These are phyloP conservation scores for Drosophila subsilvestris DNA, from an alignment of 2,888 invertebrate genomes.

Conservation along the genomic window DNA sequence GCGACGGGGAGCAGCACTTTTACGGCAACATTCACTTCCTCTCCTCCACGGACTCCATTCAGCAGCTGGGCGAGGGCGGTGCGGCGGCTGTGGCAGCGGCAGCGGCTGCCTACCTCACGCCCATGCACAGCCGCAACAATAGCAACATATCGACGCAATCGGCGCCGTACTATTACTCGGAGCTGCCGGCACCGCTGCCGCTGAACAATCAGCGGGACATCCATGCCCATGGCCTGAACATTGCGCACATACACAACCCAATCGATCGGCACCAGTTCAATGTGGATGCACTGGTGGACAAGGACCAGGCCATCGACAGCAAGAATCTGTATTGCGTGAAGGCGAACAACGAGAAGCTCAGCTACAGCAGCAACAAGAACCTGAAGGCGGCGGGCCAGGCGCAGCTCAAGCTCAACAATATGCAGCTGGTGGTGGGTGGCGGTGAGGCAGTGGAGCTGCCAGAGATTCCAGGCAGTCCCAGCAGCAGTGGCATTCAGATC, in stretches of 20 bases:
- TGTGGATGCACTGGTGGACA: slow-evolving; percentile 88
- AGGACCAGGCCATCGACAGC: slow-evolving; percentile 85
- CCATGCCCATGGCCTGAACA: slow-evolving; percentile 78
- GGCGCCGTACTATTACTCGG: slow-evolving; percentile 95
- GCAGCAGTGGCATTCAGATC: slow-evolving; percentile 39
- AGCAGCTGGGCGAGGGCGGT: slow-evolving; percentile 73
- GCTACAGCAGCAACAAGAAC: slow-evolving; percentile 79
- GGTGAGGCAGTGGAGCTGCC: slow-evolving; percentile 37
- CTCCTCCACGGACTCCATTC: slow-evolving; percentile 83
- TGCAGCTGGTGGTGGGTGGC: slow-evolving; percentile 17
- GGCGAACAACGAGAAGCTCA: slow-evolving; percentile 81
- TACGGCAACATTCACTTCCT: slow-evolving; percentile 84
- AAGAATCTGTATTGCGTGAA: slow-evolving; percentile 83
- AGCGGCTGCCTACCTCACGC: slow-evolving; percentile 74
- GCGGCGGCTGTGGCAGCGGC: slow-evolving; percentile 23
- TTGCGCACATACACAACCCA: slow-evolving; percentile 84
- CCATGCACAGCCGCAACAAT: slow-evolving; percentile 87
- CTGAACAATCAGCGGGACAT: slow-evolving; percentile 91
- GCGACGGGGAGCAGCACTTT: slow-evolving; percentile 79
- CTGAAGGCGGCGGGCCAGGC: slow-evolving; percentile 68
- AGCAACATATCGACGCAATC: slow-evolving; percentile 87
- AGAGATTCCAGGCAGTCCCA: slow-evolving; percentile 18
- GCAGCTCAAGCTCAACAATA: slow-evolving; percentile 60
- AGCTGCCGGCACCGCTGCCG: slow-evolving; percentile 85
- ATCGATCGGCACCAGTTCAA: slow-evolving; percentile 84